Conservation (phyloP, 1,140 invertebrate species). For the Caenorhabditis inopinata region DNA sequence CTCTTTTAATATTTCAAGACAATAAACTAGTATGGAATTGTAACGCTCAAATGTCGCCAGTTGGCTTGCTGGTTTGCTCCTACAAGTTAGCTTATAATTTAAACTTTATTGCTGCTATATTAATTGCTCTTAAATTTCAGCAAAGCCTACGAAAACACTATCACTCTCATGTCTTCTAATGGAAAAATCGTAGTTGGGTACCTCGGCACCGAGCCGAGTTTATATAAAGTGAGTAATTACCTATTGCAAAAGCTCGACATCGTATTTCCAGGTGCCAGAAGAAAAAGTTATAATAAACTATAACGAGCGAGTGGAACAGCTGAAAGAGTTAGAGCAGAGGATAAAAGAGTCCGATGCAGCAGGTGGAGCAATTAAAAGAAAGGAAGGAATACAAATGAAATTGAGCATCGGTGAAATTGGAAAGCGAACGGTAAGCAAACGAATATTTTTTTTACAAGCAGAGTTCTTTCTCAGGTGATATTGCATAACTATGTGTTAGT, state of each 20-base stretch:
- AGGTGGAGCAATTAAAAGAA: background rate
- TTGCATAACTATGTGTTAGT: too few relatives aligned
- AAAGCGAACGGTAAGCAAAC: background rate
- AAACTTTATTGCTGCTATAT: too few relatives aligned
- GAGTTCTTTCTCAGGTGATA: too few relatives aligned
- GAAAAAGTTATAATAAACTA: background rate
- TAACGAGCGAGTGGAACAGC: background rate
- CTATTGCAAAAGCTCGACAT: too few relatives aligned
- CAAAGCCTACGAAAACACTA: background rate
- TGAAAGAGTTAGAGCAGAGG: background rate
- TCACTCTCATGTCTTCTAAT: background rate
- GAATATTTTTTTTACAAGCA: background rate
- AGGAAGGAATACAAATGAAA: slow-evolving; percentile 17
- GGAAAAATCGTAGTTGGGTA: slow-evolving; percentile 29
- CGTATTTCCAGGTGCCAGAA: background rate
- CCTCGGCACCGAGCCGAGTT: slow-evolving; percentile 27
- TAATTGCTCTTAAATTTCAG: background rate
- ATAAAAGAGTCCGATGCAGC: slow-evolving; percentile 2
- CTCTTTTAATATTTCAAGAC: slow-evolving; percentile 20
- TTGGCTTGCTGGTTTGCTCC: background rate
- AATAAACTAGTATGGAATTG: slow-evolving; percentile 34
- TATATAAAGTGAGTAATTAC: slow-evolving; percentile 7
- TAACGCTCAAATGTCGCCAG: background rate
- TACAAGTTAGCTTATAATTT: background rate
- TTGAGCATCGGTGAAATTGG: background rate